Evolutionary conservation across 92 coral and sea anemone genomes (phyloP), one percentile per base, ranked within the genome.

Genomic region (Parazoanthus swiftii): DNA sequence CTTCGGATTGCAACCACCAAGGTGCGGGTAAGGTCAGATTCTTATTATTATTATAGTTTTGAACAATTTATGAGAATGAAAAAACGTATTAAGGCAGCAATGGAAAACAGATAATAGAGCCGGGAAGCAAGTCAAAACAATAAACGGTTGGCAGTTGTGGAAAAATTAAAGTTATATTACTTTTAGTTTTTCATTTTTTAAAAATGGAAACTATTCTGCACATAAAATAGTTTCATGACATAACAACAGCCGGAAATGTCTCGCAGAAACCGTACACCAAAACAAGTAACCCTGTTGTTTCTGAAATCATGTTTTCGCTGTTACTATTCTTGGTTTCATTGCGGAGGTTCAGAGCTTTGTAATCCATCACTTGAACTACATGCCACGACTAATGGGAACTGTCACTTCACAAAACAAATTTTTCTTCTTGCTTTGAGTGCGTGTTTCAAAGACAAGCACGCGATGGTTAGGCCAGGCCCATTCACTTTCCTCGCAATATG

Each of bases 201-300:
- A 63, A 20, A 63, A 23, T 21, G 26, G 5, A 20, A 23, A 63
- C 25, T 9, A 63, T 5, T 23, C 51, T 63, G 25, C 1, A 63
- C 15, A 20, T 63, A 8, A 63, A 54, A 54, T 54, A 18, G 13
- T 54, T 54, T 20, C 59, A 54, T 15, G 59, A 54, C 59, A 63
- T 63, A 26, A 21, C 70, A 63, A 63, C 70, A 63, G 70, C 70
- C 70, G 70, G 70, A 63, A 63, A 63, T 63, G 70, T 63, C 70
- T 63, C 26, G 70, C 70, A 8, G 70, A 63, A 63, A 63, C 6
- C 26, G n/a, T 63, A 63, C 4, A 63, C 70, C 70, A 20, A 1
- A 0, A 18, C 1, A 63, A 16, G n/a, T 5, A 63, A 63, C 21
- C 70, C 70, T 63, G 70, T 63, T 63, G 70, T 63, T 63, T 23